Evolutionary conservation across 2,888 invertebrate species (phyloP).

Genomic region (Drosophila parthenogenetica): DNA sequence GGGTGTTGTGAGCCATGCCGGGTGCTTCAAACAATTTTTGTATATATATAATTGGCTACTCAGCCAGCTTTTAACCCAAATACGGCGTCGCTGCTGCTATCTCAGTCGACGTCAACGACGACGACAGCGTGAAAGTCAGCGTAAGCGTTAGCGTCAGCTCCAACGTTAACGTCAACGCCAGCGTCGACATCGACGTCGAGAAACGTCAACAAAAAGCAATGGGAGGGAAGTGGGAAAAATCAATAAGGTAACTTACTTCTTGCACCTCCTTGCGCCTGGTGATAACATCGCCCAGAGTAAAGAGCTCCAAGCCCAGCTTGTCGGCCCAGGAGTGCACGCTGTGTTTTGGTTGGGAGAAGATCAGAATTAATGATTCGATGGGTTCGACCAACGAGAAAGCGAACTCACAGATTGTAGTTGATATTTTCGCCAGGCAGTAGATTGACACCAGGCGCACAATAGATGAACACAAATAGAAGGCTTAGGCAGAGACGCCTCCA

Average conservation of each 20-base stretch:
- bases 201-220: conserved; percentile 66
- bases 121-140: neutral
- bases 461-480: conserved; percentile 76
- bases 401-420: conserved; percentile 84
- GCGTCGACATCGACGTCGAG: conserved; percentile 19
- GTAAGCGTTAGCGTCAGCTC: conserved; percentile 60
- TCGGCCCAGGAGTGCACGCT: conserved; percentile 93
- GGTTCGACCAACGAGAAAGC: neutral
- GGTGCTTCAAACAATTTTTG: conserved; percentile 53
- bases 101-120: neutral
- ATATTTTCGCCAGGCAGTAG: conserved; percentile 83
- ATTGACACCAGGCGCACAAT: conserved; percentile 82
- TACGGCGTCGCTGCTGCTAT: conserved; percentile 53
- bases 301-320: conserved; percentile 92
- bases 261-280: conserved; percentile 92
- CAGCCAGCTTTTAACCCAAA: conserved; percentile 71
- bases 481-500: conserved; percentile 67
- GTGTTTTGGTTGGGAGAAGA: conserved; percentile 11
- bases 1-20: conserved; percentile 11
- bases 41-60: conserved; percentile 59
- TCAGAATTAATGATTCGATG: conserved; percentile 39
- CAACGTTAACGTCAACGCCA: conserved; percentile 6
- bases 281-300: conserved; percentile 92
- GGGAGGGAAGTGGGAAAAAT: conserved; percentile 76
- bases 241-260: conserved; percentile 87